These are phyloP conservation scores for Nymphalis c-album DNA, from an alignment of 2,888 invertebrate genomes.

Conservation along the genomic window DNA sequence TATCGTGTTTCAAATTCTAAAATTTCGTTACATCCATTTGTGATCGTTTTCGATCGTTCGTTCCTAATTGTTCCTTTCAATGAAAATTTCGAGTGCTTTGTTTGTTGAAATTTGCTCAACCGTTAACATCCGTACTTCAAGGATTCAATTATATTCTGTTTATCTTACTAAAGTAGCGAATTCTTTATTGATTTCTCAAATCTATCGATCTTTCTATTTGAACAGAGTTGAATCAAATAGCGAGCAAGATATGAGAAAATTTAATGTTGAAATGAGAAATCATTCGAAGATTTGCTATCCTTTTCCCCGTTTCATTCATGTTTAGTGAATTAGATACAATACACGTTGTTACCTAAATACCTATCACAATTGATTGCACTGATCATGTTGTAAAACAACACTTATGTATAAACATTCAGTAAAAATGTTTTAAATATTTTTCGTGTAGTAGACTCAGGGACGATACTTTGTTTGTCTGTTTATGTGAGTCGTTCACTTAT, in stretches of 20 bases:
- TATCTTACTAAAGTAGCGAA: neutral
- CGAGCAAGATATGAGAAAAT: slow-evolving; percentile 24
- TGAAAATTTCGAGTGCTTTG: slow-evolving; percentile 59
- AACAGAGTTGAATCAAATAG: slow-evolving; percentile 1
- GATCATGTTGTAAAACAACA: slow-evolving; percentile 37
- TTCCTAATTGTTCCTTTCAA: slow-evolving; percentile 73
- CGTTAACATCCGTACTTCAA: slow-evolving; percentile 54
- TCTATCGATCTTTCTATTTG: slow-evolving; percentile 8
- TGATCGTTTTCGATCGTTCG: slow-evolving; percentile 64
- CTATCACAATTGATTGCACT: slow-evolving; percentile 54
- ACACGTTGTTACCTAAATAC: slow-evolving; percentile 56
- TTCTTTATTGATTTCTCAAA: slow-evolving; percentile 28
- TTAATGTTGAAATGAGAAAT: slow-evolving; percentile 39
- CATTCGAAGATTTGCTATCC: slow-evolving; percentile 9
- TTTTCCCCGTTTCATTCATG: slow-evolving; percentile 23
- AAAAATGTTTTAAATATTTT: slow-evolving; percentile 27
- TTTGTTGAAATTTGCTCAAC: slow-evolving; percentile 76
- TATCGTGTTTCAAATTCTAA: slow-evolving; percentile 64
- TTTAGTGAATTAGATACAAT: slow-evolving; percentile 26
- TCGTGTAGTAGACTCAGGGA: slow-evolving; percentile 33
- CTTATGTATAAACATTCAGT: slow-evolving; percentile 30
- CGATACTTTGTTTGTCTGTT: slow-evolving; percentile 24
- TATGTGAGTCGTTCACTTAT: slow-evolving; percentile 28
- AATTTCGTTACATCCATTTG: slow-evolving; percentile 56
- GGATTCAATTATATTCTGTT: slow-evolving; percentile 29